Evolutionary conservation across 2,888 invertebrate genomes (phyloP), one percentile per base, ranked within the genome.

Genomic region (Agonopterix subpropinquella): DNA sequence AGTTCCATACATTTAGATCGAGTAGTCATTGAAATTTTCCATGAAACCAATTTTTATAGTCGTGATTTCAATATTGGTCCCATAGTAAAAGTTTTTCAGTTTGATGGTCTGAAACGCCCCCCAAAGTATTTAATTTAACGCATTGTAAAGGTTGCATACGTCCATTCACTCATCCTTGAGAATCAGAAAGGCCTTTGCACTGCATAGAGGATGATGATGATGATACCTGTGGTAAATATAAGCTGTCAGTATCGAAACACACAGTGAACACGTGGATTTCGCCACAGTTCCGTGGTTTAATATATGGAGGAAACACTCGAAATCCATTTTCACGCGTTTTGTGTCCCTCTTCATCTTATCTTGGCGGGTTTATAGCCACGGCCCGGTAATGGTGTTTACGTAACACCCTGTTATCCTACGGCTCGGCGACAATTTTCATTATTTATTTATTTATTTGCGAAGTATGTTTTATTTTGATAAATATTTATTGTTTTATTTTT

Each of bases 261-360:
- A 11, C 9, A 9, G 9, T 13, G 43, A 11, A 13, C 43, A 9
- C 9, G 4, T 13, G 43, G 39, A n/a, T 13, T 28, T 28, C 28
- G 13, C 5, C 28, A 7, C 28, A 28, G 28, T 5, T 28, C 1
- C 18, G 1, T 4, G 18, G 18, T 18, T 49, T 62, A n/a, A n/a
- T n/a, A n/a, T n/a, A 65, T 67, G 68, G 70, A 67, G 69, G 67
- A 67, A 73, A 70, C 61, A 67, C 65, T 65, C 64, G 67, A 71
- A 65, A 71, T 67, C 64, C 65, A 67, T 67, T 74, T 77, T 75
- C 76, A 77, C 65, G 43, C 47, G 65, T 59, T 55, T 58, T 45
- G 57, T 49, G 59, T 58, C 64, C 62, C 73, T 70, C 77, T 80
- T 70, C 73, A 68, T 80, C 77, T 80, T 80, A 79, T 80, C 78